These are phyloP conservation scores for Lypha dubia DNA, from an alignment of 2,888 invertebrate species.

Conservation along the genomic window DNA sequence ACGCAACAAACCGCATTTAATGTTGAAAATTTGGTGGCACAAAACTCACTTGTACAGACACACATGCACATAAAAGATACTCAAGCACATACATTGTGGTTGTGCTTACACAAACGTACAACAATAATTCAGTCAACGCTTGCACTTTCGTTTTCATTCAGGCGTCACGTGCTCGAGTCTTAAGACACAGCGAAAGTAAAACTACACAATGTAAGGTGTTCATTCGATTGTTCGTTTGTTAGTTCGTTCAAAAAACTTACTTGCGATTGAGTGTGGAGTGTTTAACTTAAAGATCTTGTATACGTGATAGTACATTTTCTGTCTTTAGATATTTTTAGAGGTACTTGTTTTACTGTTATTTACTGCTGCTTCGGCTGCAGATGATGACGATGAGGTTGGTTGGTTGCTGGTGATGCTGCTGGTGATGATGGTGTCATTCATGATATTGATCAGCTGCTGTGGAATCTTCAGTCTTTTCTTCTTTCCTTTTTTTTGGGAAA, in stretches of 20 bases:
- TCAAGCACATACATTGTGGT: neutral
- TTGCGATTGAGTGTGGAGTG: neutral
- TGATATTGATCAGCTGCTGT: constrained; percentile 68
- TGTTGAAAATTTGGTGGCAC: constrained; percentile 40
- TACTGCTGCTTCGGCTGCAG: constrained; percentile 24
- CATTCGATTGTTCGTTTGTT: too few relatives aligned
- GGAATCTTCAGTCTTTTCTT: constrained; percentile 45
- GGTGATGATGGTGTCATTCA: constrained; percentile 65
- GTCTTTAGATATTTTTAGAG: constrained; percentile 21
- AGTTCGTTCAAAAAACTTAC: constrained; percentile 19
- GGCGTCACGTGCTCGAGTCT: constrained; percentile 74
- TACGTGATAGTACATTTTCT: neutral
- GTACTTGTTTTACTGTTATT: constrained; percentile 19
- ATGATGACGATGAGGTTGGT: constrained; percentile 6
- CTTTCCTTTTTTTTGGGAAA: neutral
- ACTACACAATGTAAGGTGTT: constrained; percentile 65
- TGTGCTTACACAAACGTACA: neutral
- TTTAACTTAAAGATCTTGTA: constrained; percentile 29
- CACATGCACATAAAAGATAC: neutral
- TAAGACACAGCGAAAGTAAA: constrained; percentile 72
- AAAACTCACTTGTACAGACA: neutral
- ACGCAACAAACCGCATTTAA: constrained; percentile 14
- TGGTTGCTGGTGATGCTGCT: constrained; percentile 4
- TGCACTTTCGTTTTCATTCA: constrained; percentile 81
- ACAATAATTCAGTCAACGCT: constrained; percentile 28